Evolutionary conservation across 2,797 vertebrate genomes (phyloP), one percentile per base, ranked within the genome.

Genomic region (Glossophaga mutica): DNA sequence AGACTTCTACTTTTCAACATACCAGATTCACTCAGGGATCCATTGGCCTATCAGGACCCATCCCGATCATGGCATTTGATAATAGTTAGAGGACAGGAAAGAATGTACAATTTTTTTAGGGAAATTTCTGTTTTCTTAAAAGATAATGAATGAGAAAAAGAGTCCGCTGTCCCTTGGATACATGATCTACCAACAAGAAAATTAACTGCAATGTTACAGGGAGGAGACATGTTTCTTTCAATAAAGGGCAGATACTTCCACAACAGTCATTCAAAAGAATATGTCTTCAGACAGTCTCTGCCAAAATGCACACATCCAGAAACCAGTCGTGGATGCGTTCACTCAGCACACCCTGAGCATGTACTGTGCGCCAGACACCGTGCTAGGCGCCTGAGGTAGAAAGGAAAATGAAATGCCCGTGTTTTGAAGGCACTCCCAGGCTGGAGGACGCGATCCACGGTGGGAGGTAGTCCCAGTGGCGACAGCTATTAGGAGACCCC

Each of bases 401-500:
- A 59, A 55, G 62, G 70, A 0, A 57, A 81, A 79, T 67, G 62
- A 65, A 68, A 73, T 62, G 15, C 52, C 42, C 55, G 29, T 92
- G 39, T 88, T 86, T 94, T 90, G 44, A 74, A 67, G 71, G n/a
- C 65, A 29, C 48, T 68, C 37, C 9, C 16, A 7, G 37, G 29
- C 48, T 74, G 57, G 24, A 88, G 50, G 16, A 90, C 68, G 57
- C 39, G 46, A 14, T 52, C 42, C 65, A 57, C 37, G 77, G 26
- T 62, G 48, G 19, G 87, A 57, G 37, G 18, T 48, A 65, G 34
- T 86, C 70, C 50, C 87, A 83, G 21, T 73, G 73, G 55, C 29
- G 59, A 57, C 52, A 71, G 34, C 39, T 88, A 32, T 71, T 71
- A 77, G 55, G 48, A 97, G 92, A 95, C 67, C 94, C 97, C 97